A percentile compares a stretch with the other conserved stretches of the same genome.
Evolutionary conservation across 1,140 invertebrate genomes (phyloP).

Genomic region (Argopecten irradians): DNA sequence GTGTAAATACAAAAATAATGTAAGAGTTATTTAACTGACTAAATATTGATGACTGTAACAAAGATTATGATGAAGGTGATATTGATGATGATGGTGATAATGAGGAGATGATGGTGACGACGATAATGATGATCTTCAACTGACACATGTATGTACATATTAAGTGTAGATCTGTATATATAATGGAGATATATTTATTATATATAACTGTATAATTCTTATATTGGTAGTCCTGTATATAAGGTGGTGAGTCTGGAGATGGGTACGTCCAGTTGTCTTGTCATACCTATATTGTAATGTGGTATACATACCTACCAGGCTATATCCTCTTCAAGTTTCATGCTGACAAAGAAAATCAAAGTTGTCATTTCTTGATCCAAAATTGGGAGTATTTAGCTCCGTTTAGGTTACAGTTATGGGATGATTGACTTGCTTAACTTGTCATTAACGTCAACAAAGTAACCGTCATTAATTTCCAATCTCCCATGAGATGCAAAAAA

Average conservation of each 20-base stretch:
- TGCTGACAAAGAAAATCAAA: too few relatives aligned
- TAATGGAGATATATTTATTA: constrained; percentile 15
- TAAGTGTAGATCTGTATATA: not conserved
- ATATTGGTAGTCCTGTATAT: not conserved
- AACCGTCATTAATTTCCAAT: too few relatives aligned
- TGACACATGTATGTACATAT: not conserved
- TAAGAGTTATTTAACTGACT: not conserved
- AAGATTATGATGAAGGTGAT: not conserved
- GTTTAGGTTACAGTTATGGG: too few relatives aligned
- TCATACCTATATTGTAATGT: not conserved
- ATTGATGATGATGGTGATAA: not conserved
- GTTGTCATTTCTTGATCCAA: too few relatives aligned
- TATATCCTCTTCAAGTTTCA: not conserved
- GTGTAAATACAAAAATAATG: not conserved
- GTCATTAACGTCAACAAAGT: too few relatives aligned
- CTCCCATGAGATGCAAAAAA: too few relatives aligned
- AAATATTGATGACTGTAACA: not conserved
- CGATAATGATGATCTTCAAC: too few relatives aligned
- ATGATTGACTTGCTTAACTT: too few relatives aligned
- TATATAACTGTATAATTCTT: not conserved
- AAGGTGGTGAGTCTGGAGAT: not conserved
- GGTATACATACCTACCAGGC: not conserved
- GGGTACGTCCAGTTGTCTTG: not conserved
- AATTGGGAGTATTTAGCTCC: too few relatives aligned
- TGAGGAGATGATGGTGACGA: too few relatives aligned